These are phyloP conservation scores for Nothocercus julius DNA, from an alignment of 2,113 vertebrate species.

Conservation along the genomic window DNA sequence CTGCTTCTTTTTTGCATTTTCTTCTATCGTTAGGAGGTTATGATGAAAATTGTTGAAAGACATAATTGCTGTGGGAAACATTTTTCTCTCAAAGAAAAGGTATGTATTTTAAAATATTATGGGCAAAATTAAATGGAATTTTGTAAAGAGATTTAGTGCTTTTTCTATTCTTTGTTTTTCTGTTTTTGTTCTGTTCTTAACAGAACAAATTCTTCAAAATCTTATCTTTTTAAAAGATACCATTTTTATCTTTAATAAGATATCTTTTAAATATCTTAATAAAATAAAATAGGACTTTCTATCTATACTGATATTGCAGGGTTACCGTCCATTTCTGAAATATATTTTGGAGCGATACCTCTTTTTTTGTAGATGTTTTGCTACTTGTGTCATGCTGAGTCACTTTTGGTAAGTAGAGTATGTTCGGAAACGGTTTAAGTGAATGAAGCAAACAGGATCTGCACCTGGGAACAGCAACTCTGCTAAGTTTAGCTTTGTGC, in stretches of 20 bases:
- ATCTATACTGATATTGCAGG: not conserved
- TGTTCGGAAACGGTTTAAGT: not conserved
- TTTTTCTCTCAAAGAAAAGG: not conserved
- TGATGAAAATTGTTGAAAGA: not conserved
- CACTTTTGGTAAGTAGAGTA: not conserved
- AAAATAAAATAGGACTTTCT: not conserved
- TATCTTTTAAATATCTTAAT: no score
- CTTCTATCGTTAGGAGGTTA: not conserved
- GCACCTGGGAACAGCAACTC: not conserved
- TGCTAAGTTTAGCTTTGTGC: not conserved
- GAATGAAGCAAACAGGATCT: not conserved
- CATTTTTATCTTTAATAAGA: no score
- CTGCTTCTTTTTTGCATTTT: not conserved
- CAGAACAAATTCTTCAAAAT: no score
- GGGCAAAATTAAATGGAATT: not conserved
- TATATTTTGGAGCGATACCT: not conserved
- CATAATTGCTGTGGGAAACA: not conserved
- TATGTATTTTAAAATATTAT: not conserved
- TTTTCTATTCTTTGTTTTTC: no score
- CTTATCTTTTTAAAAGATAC: no score
- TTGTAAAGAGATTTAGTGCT: not conserved
- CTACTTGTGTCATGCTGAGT: not conserved
- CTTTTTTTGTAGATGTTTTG: not conserved
- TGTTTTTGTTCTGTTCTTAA: no score
- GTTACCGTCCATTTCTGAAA: not conserved